A percentile compares a stretch with the other conserved stretches of the same genome.
Evolutionary conservation across 2,888 invertebrate species (phyloP).

Genomic region (Tenthredo livida): DNA sequence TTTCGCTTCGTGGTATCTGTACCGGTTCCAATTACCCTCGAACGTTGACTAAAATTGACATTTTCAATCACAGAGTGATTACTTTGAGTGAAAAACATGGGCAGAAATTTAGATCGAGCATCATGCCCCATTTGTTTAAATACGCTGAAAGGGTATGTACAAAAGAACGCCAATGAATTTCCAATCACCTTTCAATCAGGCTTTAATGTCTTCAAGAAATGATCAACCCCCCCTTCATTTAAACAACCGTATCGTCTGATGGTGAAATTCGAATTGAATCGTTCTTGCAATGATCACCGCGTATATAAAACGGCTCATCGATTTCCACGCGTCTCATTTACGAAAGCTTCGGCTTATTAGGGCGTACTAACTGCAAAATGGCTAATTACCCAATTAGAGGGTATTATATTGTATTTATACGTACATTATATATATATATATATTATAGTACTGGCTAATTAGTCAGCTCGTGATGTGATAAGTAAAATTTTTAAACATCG

Average conservation of each 20-base stretch:
- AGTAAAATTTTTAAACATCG: background rate
- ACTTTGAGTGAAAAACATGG: background rate
- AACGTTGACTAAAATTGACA: background rate
- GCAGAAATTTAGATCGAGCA: background rate
- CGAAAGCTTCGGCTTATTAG: background rate
- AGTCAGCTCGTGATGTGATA: background rate
- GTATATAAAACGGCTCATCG: background rate
- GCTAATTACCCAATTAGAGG: conserved; percentile 1
- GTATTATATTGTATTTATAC: background rate
- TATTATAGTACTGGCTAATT: background rate
- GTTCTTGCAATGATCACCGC: background rate
- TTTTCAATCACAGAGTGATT: background rate
- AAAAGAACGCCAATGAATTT: background rate
- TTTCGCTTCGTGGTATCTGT: background rate
- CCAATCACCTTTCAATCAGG: background rate
- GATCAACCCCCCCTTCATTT: background rate
- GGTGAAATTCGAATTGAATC: background rate
- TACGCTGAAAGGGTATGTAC: background rate
- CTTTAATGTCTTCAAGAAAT: conserved; percentile 6
- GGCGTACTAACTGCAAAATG: background rate
- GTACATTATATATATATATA: background rate
- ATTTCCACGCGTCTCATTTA: conserved; percentile 3
- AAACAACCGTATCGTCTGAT: background rate
- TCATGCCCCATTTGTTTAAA: background rate
- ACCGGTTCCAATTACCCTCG: background rate